Base-by-base conservation (phyloP, 1,140 invertebrate genomes). In the Pachypsylla venusta region DNA sequence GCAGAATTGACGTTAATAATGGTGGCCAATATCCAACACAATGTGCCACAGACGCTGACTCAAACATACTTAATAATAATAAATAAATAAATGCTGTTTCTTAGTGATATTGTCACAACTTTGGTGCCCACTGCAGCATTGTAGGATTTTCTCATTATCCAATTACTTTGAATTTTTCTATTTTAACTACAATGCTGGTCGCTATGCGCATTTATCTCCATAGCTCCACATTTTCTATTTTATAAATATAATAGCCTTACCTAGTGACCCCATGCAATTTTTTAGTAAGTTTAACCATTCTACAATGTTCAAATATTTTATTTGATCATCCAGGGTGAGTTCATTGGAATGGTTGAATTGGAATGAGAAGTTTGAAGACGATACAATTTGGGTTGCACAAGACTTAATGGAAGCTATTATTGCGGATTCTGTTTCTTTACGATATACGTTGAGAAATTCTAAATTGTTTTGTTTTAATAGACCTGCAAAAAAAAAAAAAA, bases 391-490 rank as follows among this genome's bases (percentile, higher is more conserved):
- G 65, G 89, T 87, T 27, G 88, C 79, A 62, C 83, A 81, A 74
- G 93, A 90, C 74, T 96, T 96, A 5, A 94, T 81, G 39, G 87
- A 80, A 19, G 91, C 82, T 70, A 90, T 85, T 25, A 95, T 81
- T 19, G 91, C 85, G 40, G 88, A 89, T 60, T 88, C 84, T 10
- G 89, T 84, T 74, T 97, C 93, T 66, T 89, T 83, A 74, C 87
- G 85, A 65, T 91, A 93, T 20, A 81, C 80, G 65, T 94, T 88
- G 53, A 95, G 78, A 71, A 96, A 95, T 64, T 85, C 80, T 69
- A 88, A 87, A 48, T n/a, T 48, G 16, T 48, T 22, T n/a, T 66
- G 61, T 53, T 60, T 28, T 53, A 48, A 48, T 48, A 48, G 22
- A 48, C 92, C 78, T 89, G 77, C 59, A 71, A 62, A 40, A 57